Conservation (phyloP, 2,797 vertebrate genomes). For the Distichodus sexfasciatus region DNA sequence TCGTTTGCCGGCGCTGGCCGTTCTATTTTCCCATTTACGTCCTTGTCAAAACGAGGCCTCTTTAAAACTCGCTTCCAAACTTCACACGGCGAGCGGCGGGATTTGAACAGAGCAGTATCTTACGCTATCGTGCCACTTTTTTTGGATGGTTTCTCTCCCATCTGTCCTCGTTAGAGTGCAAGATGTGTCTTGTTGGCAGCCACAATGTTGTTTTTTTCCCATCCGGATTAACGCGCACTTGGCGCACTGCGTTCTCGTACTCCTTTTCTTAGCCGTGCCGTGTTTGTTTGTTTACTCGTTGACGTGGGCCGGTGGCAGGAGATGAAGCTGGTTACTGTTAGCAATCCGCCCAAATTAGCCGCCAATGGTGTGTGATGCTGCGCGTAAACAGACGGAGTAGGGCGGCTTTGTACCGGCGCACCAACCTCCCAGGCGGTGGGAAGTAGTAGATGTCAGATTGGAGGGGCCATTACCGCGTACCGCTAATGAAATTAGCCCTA, state of each 20-base stretch:
- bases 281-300: slow-evolving; percentile 18
- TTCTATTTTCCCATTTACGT: slow-evolving; percentile 11
- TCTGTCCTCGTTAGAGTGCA: slow-evolving; percentile 29
- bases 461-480: slow-evolving; percentile 8
- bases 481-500: slow-evolving; percentile 30
- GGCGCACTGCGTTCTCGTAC: slow-evolving; percentile 6
- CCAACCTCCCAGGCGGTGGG: not conserved
- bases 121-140: slow-evolving; percentile 22
- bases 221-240: slow-evolving; percentile 39
- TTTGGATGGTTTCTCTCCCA: slow-evolving; percentile 35
- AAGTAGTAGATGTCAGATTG: slow-evolving; percentile 1
- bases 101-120: slow-evolving; percentile 11
- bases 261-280: slow-evolving; percentile 30
- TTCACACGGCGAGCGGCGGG: slow-evolving; percentile 4
- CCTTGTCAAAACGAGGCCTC: slow-evolving; percentile 2
- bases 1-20: not conserved
- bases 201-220: slow-evolving; percentile 10
- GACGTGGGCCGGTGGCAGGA: not conserved
- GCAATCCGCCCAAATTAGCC: slow-evolving; percentile 28
- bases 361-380: slow-evolving; percentile 32
- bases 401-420: no score
- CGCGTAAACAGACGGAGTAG: slow-evolving; percentile 19
- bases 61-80: not conserved
- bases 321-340: slow-evolving; percentile 2
- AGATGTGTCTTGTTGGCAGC: slow-evolving; percentile 34